phyloP scores from a whole-genome alignment of 2,113 vertebrate genomes.

The Otolemur garnettii region DNA sequence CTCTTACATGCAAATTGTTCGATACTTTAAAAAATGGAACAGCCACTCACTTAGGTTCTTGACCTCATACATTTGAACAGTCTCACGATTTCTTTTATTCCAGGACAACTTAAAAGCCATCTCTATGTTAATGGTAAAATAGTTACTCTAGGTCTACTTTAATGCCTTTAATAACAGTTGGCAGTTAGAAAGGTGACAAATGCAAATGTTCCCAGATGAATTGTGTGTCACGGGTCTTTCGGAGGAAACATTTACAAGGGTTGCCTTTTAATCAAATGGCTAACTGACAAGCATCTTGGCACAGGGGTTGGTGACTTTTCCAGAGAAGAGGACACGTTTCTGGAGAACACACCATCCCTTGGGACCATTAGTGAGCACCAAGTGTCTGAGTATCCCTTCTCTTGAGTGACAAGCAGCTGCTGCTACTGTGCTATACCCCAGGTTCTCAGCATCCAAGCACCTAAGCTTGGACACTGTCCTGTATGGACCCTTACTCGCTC shows the following conservation, averaged over 20 bases:
- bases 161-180: conserved; percentile 71
- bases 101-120: conserved; percentile 75
- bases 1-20: conserved; percentile 62
- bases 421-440: neutral
- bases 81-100: conserved; percentile 66
- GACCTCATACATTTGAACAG: conserved; percentile 65
- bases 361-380: neutral
- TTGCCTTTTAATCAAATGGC: conserved; percentile 43
- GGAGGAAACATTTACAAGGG: conserved; percentile 49
- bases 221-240: neutral
- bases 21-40: conserved; percentile 56
- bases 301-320: neutral
- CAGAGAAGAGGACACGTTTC: neutral
- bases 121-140: conserved; percentile 73
- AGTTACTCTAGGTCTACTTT: conserved; percentile 69
- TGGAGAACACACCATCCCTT: neutral
- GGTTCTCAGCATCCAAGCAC: neutral
- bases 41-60: conserved; percentile 51
- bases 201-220: conserved; percentile 61
- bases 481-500: neutral
- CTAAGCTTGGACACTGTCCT: neutral
- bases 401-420: neutral
- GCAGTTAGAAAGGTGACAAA: conserved; percentile 72
- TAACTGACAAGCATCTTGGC: conserved; percentile 34
- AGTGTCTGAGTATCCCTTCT: neutral